Conservation (phyloP, 2,888 invertebrate species). For the Amphimallon solstitiale region DNA sequence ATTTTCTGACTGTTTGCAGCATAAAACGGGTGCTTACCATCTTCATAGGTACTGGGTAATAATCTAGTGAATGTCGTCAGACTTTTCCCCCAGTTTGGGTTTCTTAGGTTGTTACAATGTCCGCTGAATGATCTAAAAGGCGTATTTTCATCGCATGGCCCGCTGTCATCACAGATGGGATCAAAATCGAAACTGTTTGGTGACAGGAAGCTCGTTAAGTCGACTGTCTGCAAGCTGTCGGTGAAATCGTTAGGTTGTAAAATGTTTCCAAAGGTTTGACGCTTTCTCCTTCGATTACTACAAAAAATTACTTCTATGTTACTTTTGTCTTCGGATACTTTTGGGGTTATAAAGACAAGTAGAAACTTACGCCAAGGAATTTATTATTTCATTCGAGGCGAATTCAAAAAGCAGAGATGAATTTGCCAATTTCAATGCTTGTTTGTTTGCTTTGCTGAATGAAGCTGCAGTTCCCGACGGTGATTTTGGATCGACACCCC, state of each 20-base stretch:
- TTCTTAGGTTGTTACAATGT: constrained; percentile 87
- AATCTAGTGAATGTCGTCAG: constrained; percentile 86
- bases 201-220: constrained; percentile 77
- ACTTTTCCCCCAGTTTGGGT: constrained; percentile 84
- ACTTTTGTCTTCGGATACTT: too few relatives aligned
- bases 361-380: constrained; percentile 65
- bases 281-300: constrained; percentile 71
- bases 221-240: constrained; percentile 80
- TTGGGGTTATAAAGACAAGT: neutral
- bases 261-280: constrained; percentile 76
- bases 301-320: constrained; percentile 47
- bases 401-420: constrained; percentile 87
- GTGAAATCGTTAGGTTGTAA: constrained; percentile 66
- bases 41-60: constrained; percentile 87
- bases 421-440: constrained; percentile 84
- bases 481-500: constrained; percentile 86
- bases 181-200: constrained; percentile 72
- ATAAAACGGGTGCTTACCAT: constrained; percentile 67
- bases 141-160: constrained; percentile 76
- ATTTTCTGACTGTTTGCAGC: too few relatives aligned
- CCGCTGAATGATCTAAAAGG: constrained; percentile 83
- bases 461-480: constrained; percentile 89
- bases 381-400: constrained; percentile 86
- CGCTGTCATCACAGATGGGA: constrained; percentile 76
- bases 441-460: constrained; percentile 88